phyloP scores from a whole-genome alignment of 2,113 vertebrate genomes.

The Delphinapterus leucas region DNA sequence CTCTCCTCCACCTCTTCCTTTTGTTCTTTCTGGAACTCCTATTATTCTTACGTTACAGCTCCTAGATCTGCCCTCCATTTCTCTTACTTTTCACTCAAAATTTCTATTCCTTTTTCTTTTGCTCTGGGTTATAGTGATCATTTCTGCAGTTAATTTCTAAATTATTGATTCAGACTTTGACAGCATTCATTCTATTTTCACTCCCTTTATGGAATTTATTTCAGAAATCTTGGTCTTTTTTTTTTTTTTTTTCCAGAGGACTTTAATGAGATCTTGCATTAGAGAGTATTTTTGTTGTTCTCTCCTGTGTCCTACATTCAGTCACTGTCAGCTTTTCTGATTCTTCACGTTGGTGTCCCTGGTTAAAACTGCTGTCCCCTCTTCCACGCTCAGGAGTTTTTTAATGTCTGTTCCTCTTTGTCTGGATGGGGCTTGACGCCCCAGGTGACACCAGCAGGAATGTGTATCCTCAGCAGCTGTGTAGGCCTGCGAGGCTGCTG shows the following conservation, averaged over 20 bases:
- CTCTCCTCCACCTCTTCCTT: neutral
- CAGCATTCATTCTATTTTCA: neutral
- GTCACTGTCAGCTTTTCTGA: neutral
- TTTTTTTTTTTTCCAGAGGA: neutral
- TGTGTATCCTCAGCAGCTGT: fast-evolving
- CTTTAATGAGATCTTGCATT: neutral
- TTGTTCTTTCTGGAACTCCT: neutral
- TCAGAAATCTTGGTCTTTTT: neutral
- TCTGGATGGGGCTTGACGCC: neutral
- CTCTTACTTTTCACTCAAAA: neutral
- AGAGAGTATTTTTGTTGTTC: neutral
- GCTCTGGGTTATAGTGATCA: neutral
- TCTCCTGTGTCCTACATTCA: neutral
- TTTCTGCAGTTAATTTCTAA: neutral
- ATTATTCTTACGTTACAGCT: neutral
- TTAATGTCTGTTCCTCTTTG: neutral
- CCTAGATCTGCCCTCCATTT: too few species aligned
- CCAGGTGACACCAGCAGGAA: neutral
- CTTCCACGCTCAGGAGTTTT: neutral
- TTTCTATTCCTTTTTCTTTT: neutral
- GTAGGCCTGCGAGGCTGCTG: neutral
- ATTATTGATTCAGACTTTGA: neutral
- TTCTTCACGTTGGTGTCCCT: neutral
- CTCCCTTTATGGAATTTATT: neutral
- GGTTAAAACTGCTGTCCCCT: neutral